phyloP scores from a whole-genome alignment of 92 coral and sea anemone genomes.

The Actinernus sp. region DNA sequence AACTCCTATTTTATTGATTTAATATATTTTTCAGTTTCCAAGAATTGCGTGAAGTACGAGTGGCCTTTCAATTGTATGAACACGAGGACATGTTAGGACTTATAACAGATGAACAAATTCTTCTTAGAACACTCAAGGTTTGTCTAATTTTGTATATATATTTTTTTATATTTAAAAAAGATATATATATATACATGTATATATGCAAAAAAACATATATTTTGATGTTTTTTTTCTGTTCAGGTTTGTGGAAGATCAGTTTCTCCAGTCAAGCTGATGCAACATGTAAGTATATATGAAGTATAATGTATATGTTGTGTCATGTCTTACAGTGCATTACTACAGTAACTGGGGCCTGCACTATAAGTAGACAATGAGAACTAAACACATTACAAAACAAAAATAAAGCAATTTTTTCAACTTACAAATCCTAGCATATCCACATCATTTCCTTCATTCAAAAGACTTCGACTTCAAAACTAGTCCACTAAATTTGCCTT shows the following conservation, averaged over 20 bases:
- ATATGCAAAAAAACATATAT: too few species aligned
- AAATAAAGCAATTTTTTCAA: too few species aligned
- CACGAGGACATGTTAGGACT: conserved; percentile 88
- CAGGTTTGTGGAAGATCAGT: conserved; percentile 92
- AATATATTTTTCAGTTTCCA: conserved; percentile 66
- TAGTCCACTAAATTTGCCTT: too few species aligned
- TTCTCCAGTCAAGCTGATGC: conserved; percentile 88
- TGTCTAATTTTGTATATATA: neutral
- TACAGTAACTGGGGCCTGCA: too few species aligned
- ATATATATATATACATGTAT: neutral
- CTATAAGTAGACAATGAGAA: too few species aligned
- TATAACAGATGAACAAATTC: conserved; percentile 67
- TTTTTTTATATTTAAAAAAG: neutral
- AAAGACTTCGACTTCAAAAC: too few species aligned
- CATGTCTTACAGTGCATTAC: too few species aligned
- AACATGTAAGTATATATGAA: conserved; percentile 72
- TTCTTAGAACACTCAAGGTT: conserved; percentile 88
- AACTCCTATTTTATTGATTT: too few species aligned
- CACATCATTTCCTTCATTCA: too few species aligned
- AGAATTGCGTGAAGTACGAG: conserved; percentile 82
- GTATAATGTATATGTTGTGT: too few species aligned
- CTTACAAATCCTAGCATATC: too few species aligned
- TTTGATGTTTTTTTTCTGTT: neutral
- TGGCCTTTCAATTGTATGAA: conserved; percentile 92
- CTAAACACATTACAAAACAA: too few species aligned